Base-by-base conservation (phyloP, 1,140 invertebrate genomes). In the Nephotettix cincticeps region DNA sequence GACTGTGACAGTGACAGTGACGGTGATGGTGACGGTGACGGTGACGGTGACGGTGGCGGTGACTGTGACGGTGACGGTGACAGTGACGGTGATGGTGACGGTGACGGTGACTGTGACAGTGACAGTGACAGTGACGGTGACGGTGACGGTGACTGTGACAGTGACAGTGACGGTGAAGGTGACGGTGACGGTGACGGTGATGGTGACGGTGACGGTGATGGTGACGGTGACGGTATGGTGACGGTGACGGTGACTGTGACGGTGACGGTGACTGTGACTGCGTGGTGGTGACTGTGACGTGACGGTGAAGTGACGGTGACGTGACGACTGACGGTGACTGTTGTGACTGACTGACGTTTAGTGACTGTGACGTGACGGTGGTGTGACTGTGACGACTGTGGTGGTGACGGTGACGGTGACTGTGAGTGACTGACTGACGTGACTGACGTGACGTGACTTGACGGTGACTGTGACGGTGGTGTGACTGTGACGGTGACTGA, bases 331-430 rank as follows among this genome's bases (percentile, higher is more conserved):
- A 72, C 71, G 29, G 1, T 40, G 51, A 70, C 45, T n/a, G n/a
- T n/a, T 19, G 68, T 70, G 56, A 72, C 56, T n/a, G 71, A 54
- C 43, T 63, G 58, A 19, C 54, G 64, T 43, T 29, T 45, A 17
- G 71, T 70, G 51, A 72, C 69, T 40, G 71, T 72, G 65, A 73
- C 68, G 61, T n/a, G n/a, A n/a, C n/a, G n/a, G n/a, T n/a, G n/a
- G n/a, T n/a, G 30, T 61, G 47, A 54, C 68, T 17, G n/a, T n/a
- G n/a, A n/a, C n/a, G n/a, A n/a, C n/a, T n/a, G n/a, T n/a, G n/a
- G n/a, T 67, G n/a, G 58, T 14, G 56, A 68, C 54, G 61, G 25
- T 72, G 61, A 36, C 71, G 47, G 61, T 28, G n/a, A n/a, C n/a
- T n/a, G n/a, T n/a, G n/a, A n/a, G 71, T 73, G 68, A 51, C 71